phyloP scores from a whole-genome alignment of 2,797 vertebrate genomes.

The Strix occidentalis region DNA sequence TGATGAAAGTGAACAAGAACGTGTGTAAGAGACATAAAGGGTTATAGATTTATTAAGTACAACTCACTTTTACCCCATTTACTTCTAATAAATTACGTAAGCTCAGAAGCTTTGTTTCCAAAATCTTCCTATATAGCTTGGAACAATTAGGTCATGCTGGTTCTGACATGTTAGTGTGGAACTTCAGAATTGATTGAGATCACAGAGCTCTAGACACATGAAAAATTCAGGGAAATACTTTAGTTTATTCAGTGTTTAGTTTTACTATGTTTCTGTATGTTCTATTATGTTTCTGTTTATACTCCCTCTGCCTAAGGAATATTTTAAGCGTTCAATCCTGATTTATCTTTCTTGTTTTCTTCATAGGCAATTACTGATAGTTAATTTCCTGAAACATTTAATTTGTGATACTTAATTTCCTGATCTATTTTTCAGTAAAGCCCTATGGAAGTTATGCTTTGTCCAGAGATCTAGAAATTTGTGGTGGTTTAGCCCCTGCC shows the following conservation, averaged over 20 bases:
- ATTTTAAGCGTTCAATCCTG: not conserved
- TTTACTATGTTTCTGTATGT: not conserved
- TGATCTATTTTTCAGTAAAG: not conserved
- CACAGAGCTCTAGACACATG: not conserved
- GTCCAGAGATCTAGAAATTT: not conserved
- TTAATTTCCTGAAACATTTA: not conserved
- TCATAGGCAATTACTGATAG: not conserved
- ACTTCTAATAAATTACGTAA: not conserved
- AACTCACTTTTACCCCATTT: not conserved
- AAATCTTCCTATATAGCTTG: not conserved
- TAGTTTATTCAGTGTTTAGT: not conserved
- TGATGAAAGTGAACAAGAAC: slow-evolving; percentile 51
- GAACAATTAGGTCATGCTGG: not conserved
- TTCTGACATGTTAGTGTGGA: not conserved
- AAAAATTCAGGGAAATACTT: not conserved
- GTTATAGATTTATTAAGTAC: not conserved
- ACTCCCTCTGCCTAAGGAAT: not conserved
- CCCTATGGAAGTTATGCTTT: not conserved
- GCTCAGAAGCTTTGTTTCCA: not conserved
- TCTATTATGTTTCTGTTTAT: not conserved
- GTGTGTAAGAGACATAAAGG: not conserved
- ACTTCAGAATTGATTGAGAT: not conserved
- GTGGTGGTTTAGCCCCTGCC: too few species aligned
- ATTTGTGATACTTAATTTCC: not conserved
- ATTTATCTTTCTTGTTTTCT: not conserved